Conservation (phyloP, 2,888 invertebrate genomes). For the Argynnis bischoffii region DNA sequence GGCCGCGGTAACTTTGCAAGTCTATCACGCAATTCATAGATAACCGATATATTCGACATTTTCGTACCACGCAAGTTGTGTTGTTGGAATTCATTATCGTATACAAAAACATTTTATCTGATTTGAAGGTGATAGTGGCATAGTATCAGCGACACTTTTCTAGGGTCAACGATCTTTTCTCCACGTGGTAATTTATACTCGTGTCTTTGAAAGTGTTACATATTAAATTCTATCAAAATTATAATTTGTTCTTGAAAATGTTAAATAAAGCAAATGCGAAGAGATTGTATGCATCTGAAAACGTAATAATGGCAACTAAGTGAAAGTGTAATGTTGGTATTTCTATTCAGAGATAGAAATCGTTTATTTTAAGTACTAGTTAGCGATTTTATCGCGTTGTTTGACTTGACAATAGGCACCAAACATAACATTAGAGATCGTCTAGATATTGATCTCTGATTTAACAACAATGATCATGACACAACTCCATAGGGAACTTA, state of each 20-base stretch:
- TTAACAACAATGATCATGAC: too few species aligned
- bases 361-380: conserved; percentile 40
- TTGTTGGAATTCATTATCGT: conserved; percentile 57
- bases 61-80: conserved; percentile 48
- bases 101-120: conserved; percentile 61
- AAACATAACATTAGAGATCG: conserved; percentile 23
- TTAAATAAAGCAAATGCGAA: too few species aligned
- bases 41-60: conserved; percentile 38
- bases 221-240: not conserved
- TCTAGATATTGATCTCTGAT: conserved; percentile 49
- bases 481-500: conserved; percentile 46
- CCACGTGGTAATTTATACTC: conserved; percentile 73
- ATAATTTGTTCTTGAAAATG: too few species aligned
- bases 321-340: conserved; percentile 57
- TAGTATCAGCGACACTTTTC: conserved; percentile 62
- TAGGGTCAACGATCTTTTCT: conserved; percentile 66
- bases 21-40: conserved; percentile 40
- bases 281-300: not conserved
- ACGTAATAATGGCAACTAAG: conserved; percentile 35
- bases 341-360: conserved; percentile 17
- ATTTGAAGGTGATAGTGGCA: conserved; percentile 61
- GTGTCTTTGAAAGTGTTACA: conserved; percentile 28
- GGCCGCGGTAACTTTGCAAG: conserved; percentile 51
- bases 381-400: conserved; percentile 44
- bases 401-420: conserved; percentile 27